phyloP scores from a whole-genome alignment of 2,113 vertebrate species.

The Scophthalmus maximus region DNA sequence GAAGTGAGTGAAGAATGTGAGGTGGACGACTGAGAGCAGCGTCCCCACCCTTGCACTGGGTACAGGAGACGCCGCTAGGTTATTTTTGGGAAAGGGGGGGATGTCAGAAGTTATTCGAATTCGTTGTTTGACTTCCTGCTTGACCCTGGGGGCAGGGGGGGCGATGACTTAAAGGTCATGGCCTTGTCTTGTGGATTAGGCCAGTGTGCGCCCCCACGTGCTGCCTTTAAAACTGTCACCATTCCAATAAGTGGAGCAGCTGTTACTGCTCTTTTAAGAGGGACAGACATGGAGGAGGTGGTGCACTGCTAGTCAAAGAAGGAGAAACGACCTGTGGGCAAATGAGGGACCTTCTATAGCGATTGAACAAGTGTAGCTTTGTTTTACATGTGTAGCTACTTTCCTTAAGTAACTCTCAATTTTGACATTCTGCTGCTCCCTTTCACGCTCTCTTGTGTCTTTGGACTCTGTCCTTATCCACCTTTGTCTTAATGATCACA shows the following conservation, averaged over 20 bases:
- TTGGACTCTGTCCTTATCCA: not conserved
- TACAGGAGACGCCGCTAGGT: conserved; percentile 52
- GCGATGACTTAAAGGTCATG: conserved; percentile 67
- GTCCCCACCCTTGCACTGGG: conserved; percentile 35
- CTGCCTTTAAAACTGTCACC: conserved; percentile 61
- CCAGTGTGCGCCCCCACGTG: conserved; percentile 27
- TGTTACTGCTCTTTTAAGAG: conserved; percentile 52
- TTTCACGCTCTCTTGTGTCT: conserved; percentile 8
- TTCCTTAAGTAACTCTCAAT: conserved; percentile 4
- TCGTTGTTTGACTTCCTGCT: conserved; percentile 39
- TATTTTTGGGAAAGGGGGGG: conserved; percentile 75
- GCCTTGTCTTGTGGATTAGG: conserved; percentile 56
- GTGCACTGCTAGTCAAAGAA: conserved; percentile 24
- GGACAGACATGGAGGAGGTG: conserved; percentile 12
- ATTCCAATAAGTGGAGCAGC: conserved; percentile 64
- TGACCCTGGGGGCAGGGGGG: not conserved
- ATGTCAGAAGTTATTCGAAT: conserved; percentile 65
- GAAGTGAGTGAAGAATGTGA: conserved; percentile 59
- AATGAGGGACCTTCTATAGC: not conserved
- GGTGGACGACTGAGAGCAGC: conserved; percentile 46
- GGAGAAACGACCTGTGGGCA: conserved; percentile 9
- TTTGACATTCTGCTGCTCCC: not conserved
- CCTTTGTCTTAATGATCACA: conserved; percentile 12
- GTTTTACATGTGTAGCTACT: conserved; percentile 25
- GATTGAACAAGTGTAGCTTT: not conserved